These are phyloP conservation scores for Zoanthus sansibaricus DNA, from an alignment of 92 coral and sea anemone species.

Conservation along the genomic window DNA sequence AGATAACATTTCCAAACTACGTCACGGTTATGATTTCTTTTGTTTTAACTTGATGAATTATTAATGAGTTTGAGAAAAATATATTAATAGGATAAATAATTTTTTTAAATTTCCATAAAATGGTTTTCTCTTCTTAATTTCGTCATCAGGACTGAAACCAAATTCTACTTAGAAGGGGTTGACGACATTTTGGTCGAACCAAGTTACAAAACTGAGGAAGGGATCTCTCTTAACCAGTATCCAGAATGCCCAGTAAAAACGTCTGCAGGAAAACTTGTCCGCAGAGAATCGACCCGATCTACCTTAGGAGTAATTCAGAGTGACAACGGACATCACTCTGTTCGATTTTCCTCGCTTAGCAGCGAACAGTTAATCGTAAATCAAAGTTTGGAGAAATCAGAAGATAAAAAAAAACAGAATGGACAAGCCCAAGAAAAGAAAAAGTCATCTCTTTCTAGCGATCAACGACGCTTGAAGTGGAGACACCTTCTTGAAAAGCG, in stretches of 20 bases:
- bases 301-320: constrained; percentile 36
- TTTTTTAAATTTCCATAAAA: not conserved
- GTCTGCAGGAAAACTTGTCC: constrained; percentile 7
- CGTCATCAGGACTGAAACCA: constrained; percentile 7
- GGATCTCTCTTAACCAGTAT: not conserved
- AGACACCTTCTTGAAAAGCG: constrained; percentile 14
- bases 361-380: constrained; percentile 7
- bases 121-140: not conserved
- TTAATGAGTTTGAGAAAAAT: no score
- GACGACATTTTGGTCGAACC: constrained; percentile 20
- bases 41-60: no score
- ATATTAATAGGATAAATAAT: no score
- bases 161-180: not conserved
- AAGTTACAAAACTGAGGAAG: constrained; percentile 14
- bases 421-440: not conserved
- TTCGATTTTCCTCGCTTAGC: constrained; percentile 13
- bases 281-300: constrained; percentile 22
- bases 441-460: not conserved
- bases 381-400: constrained; percentile 11
- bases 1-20: no score
- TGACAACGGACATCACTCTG: constrained; percentile 37
- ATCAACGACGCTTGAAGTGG: constrained; percentile 33
- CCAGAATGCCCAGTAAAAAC: constrained; percentile 1
- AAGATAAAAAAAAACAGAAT: not conserved
- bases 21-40: no score